Base-by-base conservation (phyloP, 2,888 invertebrate species). In the Gastrophysa polygoni region DNA sequence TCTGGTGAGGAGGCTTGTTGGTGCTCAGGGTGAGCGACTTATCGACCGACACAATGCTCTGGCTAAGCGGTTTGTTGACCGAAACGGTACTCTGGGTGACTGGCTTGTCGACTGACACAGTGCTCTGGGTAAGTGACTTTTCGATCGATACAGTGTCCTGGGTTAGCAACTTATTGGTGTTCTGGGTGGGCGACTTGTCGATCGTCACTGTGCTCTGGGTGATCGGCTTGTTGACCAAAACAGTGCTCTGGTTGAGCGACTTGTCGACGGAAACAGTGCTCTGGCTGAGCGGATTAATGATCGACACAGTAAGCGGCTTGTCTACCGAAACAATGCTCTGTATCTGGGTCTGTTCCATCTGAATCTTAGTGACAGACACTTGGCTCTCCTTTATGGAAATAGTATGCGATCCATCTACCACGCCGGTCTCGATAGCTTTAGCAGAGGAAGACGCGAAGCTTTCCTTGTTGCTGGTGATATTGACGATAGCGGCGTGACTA, bases 1-100 rank as follows among this genome's bases (percentile, higher is more conserved):
- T 73, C 46, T 70, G 72, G 81, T n/a, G n/a, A n/a, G n/a, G n/a
- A 68, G 84, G 81, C 72, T 79, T 84, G 73, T 89, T 88, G 29
- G 86, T 86, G 8, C 84, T 75, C 0, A 88, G 85, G 70, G 86
- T 86, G 8, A n/a, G n/a, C n/a, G n/a, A n/a, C n/a, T 84, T 82
- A 71, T 91, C 90, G 4, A 91, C 88, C 10, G 70, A 66, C 29
- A 69, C 64, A 10, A 64, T 86, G 8, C 84, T 75, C 0, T 88
- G 85, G 70, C 86, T 86, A 8, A n/a, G n/a, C n/a, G n/a, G n/a
- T n/a, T 84, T 82, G 71, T 91, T 90, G 4, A 91, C 88, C 10
- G 70, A 66, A 34, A 69, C 64, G 11, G 65, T 70, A 44, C 64
- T 73, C 46, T 70, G 72, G 81, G 68, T 84, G 81, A 73, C n/a